Evolutionary conservation across 1,140 invertebrate species (phyloP), one percentile per base, ranked within the genome.

Genomic region (Drosophila tani): DNA sequence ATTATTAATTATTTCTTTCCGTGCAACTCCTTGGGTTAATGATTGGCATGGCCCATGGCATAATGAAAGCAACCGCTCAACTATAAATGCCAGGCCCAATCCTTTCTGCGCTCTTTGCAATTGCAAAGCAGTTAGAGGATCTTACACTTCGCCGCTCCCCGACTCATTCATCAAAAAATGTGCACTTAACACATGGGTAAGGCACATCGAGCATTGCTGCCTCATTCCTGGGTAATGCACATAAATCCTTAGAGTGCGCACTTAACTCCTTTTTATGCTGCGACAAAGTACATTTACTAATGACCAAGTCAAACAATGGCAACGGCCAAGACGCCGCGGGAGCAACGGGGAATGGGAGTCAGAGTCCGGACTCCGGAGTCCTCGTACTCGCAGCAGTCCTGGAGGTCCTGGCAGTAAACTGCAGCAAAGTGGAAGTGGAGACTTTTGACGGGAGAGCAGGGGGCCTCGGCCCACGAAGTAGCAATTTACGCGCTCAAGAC

Each of bases 281-380:
- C 84, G 84, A 88, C 84, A 88, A 88, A 90, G 85, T 88, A 88
- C 85, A 90, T 88, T 90, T 88, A 90, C 85, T 88, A 88, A 88
- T 88, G 85, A 88, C 85, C 85, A 90, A 88, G 85, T 88, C 85
- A 88, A 88, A 88, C 85, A 88, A 88, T 82, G 66, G 75, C 81
- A 40, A 35, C 53, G 75, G 67, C 77, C 66, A 73, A 49, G 76
- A 79, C 65, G 56, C 62, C 49, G 51, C 40, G 41, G 38, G 32
- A 41, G 32, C 40, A 43, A 24, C 19, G 27, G 19, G 59, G 35
- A 70, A 29, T 29, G 27, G 27, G 27, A 29, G 27, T 29, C 27
- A 6, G 5, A 29, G 27, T 6, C 27, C 27, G 27, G 27, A 29
- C 5, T 29, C 27, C 27, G 47, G 19, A 49, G 50, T 71, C 32